A percentile compares a stretch with the other conserved stretches of the same genome.
phyloP scores from a whole-genome alignment of 2,113 vertebrate species.

The Gorsachius goisagi region DNA sequence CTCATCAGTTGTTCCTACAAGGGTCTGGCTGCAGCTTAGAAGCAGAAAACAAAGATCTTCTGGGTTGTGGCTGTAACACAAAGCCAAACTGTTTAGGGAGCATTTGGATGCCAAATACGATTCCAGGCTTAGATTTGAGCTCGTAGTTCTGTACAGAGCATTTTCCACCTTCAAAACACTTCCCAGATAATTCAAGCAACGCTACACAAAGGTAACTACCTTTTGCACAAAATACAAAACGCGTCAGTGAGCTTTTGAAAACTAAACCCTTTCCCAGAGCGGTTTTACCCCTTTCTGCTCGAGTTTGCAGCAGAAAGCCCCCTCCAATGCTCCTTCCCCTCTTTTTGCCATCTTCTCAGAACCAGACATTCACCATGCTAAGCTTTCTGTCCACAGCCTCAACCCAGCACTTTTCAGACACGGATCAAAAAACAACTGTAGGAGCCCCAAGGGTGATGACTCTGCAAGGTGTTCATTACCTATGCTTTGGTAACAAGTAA shows the following conservation, averaged over 20 bases:
- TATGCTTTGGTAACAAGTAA: background rate
- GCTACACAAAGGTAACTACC: background rate
- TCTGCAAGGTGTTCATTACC: background rate
- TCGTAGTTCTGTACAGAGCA: background rate
- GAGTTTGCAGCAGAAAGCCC: background rate
- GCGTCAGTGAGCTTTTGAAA: background rate
- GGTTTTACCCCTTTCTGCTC: background rate
- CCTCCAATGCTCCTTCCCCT: background rate
- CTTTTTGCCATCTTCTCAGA: background rate
- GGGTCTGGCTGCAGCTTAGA: background rate
- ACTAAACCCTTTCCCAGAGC: background rate
- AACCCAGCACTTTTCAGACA: background rate
- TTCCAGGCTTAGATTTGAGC: background rate
- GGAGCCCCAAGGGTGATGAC: background rate
- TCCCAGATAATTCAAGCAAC: background rate
- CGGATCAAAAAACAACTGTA: background rate
- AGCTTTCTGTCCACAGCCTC: background rate
- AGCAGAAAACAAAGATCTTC: background rate
- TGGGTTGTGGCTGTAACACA: background rate
- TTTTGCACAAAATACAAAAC: background rate
- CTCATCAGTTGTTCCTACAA: background rate
- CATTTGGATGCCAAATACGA: background rate
- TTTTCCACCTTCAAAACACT: background rate
- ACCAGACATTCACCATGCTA: fast-evolving
- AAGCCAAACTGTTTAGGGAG: background rate